phyloP scores from a whole-genome alignment of 2,888 invertebrate species.

The Drosophila emarginata region DNA sequence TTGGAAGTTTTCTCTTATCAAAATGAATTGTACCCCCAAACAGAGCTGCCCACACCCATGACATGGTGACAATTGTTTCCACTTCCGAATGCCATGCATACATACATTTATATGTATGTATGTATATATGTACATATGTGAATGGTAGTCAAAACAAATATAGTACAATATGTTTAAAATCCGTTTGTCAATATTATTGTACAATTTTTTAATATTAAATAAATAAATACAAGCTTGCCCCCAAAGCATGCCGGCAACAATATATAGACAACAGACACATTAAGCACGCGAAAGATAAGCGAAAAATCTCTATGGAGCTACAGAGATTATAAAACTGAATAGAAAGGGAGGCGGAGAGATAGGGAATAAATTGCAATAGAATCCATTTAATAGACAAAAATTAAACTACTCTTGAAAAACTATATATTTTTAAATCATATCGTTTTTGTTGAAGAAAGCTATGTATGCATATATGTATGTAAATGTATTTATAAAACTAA shows the following conservation, averaged over 20 bases:
- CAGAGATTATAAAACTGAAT: neutral
- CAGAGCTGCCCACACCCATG: neutral
- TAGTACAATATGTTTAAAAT: slow-evolving; percentile 28
- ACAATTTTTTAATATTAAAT: slow-evolving; percentile 40
- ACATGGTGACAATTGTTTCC: slow-evolving; percentile 43
- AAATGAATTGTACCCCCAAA: neutral
- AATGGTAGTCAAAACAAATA: slow-evolving; percentile 21
- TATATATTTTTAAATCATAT: too few species aligned
- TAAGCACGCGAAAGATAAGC: neutral
- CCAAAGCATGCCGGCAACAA: slow-evolving; percentile 3
- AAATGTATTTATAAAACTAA: too few species aligned
- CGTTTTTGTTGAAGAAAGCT: too few species aligned
- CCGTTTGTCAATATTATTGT: slow-evolving; percentile 58
- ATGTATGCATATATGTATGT: too few species aligned
- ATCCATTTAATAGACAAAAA: neutral
- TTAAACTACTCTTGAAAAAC: neutral
- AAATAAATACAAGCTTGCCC: slow-evolving; percentile 37
- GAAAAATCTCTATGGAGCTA: neutral
- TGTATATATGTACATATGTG: too few species aligned
- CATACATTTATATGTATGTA: too few species aligned
- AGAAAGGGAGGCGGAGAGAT: neutral
- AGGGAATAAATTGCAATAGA: neutral
- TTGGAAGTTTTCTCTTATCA: too few species aligned
- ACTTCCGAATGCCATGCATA: slow-evolving; percentile 58
- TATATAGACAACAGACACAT: slow-evolving; percentile 4